A percentile compares a stretch with the other conserved stretches of the same genome.
These are phyloP conservation scores for Plectropomus leopardus DNA, from an alignment of 2,113 vertebrate species.

Conservation along the genomic window DNA sequence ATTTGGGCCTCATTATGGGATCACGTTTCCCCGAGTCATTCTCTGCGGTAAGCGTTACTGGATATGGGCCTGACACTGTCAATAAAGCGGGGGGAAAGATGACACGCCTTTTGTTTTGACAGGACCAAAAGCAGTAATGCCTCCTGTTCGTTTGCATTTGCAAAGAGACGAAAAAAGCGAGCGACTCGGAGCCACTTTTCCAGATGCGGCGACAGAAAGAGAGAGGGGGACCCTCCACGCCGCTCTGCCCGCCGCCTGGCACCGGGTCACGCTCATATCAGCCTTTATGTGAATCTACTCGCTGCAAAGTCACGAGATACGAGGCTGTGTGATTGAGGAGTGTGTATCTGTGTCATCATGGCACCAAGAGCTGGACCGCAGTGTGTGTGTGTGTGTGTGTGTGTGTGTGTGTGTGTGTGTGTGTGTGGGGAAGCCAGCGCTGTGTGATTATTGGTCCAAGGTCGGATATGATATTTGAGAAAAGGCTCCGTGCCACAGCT, in stretches of 20 bases:
- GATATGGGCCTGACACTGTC: constrained; percentile 78
- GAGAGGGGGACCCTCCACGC: constrained; percentile 35
- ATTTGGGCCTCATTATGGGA: constrained; percentile 81
- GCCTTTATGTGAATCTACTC: constrained; percentile 57
- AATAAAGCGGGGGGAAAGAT: constrained; percentile 76
- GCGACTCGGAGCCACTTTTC: constrained; percentile 62
- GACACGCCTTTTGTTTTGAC: constrained; percentile 83
- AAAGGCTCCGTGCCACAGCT: constrained; percentile 27
- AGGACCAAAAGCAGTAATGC: constrained; percentile 72
- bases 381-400: constrained; percentile 26
- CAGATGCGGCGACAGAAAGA: constrained; percentile 54
- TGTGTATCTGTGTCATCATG: constrained; percentile 59
- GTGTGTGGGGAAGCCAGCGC: constrained; percentile 13
- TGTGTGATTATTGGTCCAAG: constrained; percentile 50
- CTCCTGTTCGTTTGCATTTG: constrained; percentile 72
- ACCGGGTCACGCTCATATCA: constrained; percentile 23
- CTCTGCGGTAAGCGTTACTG: constrained; percentile 76
- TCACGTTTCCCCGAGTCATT: constrained; percentile 76
- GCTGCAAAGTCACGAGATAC: constrained; percentile 42
- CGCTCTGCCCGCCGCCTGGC: constrained; percentile 16
- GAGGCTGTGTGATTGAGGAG: constrained; percentile 47
- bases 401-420: constrained; percentile 44
- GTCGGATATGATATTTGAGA: constrained; percentile 59
- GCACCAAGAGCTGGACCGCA: constrained; percentile 41
- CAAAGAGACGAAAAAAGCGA: constrained; percentile 47